Base-by-base conservation (phyloP, 2,797 vertebrate species). In the Myotis planiceps region DNA sequence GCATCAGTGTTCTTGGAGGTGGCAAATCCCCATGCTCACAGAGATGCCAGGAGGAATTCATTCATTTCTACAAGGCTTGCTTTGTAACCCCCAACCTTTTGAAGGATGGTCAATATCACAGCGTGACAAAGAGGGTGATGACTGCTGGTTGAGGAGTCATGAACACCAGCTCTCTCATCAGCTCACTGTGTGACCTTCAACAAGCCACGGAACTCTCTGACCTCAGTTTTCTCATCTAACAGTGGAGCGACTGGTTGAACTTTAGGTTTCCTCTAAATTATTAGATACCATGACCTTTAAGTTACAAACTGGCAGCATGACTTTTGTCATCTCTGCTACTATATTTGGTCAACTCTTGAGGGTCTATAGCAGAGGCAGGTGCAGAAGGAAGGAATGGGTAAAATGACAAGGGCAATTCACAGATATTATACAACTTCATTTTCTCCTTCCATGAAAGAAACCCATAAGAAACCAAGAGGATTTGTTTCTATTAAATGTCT, bases 281-380 rank as follows among this genome's bases (percentile, higher is more conserved):
- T 85, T 18, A 51, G 78, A 68, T 60, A 80, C 47, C 55, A 6
- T 89, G 95, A 97, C 96, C 97, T 97, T 97, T 97, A 83, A 74
- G 39, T 15, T 83, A 83, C 69, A 63, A 90, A 37, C 76, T 9
- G 45, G 47, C 23, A 45, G 34, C 12, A 1, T 18, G 60, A 72
- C 60, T 87, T 69, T 71, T 89, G 58, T 86, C 94, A 63, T 92
- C 42, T 83, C 58, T 58, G 51, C 32, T 47, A 27, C 74, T 75
- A 21, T 69, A 29, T 76, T 88, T 55, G 82, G 85, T 75, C 60
- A 95, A 12, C 58, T 58, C 39, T 80, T 81, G 27, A 71, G 34
- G 19, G 55, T 74, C 58, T 32, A 6, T 16, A 74, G 37, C 10
- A 29, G 23, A 51, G 39, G 18, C 63, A 51, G 49, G 8, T 5